Base-by-base conservation (phyloP, 1,140 invertebrate species). In the Drosophila insularis region DNA sequence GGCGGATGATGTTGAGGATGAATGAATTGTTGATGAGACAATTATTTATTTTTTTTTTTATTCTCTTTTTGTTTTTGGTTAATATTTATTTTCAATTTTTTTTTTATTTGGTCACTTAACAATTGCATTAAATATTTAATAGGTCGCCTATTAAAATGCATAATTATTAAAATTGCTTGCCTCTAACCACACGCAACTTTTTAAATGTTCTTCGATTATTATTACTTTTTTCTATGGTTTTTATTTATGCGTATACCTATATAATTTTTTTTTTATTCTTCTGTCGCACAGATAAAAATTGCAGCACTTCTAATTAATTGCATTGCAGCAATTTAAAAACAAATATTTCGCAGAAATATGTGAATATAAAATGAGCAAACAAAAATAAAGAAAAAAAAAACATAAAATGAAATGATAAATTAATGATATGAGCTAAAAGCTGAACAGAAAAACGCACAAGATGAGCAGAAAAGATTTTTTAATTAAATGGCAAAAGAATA, bases 251-350 rank as follows among this genome's bases (percentile, higher is more conserved):
- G 27, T 27, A 23, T 23, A 23, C 23, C 23, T 4, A 23, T 23
- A 11, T 37, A 37, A 10, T 11, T 4, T 37, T 50, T 50, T 17
- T 8, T 46, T 7, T 46, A 4, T 69, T 46, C 27, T 58, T 63
- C 8, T 63, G 39, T 21, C n/a, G 61, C 31, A 58, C 10, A 37
- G 17, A 64, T 19, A 64, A 56, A 39, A 58, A 63, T 31, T 54
- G 55, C 54, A 68, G 43, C 63, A 72, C 66, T 80, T 85, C 69
- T 74, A 84, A 84, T 84, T 84, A 80, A 85, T 80, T 76, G 68
- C 72, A 70, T 80, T 68, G 66, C 68, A 64, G 21, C 21, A 46
- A 27, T 27, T 21, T 39, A 21, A 75, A 68, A 53, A 39, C 61
- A 73, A 73, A 77, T 67, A 77, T 14, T 50, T 50, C 19, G 54